phyloP scores from a whole-genome alignment of 30 jellyfish, hydroid and myxozoan species.

The Hydractinia echinata region DNA sequence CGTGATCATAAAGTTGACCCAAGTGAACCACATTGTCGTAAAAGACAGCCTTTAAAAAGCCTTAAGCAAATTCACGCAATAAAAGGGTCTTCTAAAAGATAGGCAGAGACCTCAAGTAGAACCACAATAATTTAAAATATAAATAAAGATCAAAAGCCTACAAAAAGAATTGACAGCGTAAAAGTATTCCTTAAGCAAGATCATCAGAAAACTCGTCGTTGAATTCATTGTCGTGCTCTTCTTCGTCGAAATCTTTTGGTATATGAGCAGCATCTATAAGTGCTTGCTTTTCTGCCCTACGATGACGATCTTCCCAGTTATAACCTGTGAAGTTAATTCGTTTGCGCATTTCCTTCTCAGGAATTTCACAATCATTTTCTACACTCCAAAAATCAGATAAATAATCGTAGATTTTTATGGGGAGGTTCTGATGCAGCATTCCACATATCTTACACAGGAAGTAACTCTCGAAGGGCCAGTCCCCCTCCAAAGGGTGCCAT shows the following conservation, averaged over 20 bases:
- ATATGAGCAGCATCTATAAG: not conserved
- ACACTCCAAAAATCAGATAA: constrained; percentile 66
- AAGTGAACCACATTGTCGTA: no score
- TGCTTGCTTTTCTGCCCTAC: constrained; percentile 17
- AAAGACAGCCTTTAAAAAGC: no score
- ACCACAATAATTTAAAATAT: no score
- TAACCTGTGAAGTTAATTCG: constrained; percentile 38
- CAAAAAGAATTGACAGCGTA: no score
- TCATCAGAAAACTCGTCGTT: no score
- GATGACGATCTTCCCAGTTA: constrained; percentile 39
- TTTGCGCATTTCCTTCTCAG: constrained; percentile 15
- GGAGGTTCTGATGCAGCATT: constrained; percentile 37
- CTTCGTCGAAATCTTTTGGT: constrained; percentile 46
- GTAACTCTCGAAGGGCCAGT: constrained; percentile 93
- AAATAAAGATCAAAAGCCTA: no score
- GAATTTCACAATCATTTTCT: constrained; percentile 43
- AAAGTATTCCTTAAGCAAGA: no score
- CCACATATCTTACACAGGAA: constrained; percentile 79
- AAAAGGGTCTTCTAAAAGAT: no score
- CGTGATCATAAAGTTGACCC: no score
- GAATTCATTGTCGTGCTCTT: not conserved
- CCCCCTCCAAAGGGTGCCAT: constrained; percentile 68
- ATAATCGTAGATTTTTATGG: constrained; percentile 24
- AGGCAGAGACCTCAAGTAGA: no score
- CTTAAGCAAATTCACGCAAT: no score